A percentile compares a stretch with the other conserved stretches of the same genome.
phyloP scores from a whole-genome alignment of 2,888 invertebrate species.

The Galeopsomyia nigrocyanea region DNA sequence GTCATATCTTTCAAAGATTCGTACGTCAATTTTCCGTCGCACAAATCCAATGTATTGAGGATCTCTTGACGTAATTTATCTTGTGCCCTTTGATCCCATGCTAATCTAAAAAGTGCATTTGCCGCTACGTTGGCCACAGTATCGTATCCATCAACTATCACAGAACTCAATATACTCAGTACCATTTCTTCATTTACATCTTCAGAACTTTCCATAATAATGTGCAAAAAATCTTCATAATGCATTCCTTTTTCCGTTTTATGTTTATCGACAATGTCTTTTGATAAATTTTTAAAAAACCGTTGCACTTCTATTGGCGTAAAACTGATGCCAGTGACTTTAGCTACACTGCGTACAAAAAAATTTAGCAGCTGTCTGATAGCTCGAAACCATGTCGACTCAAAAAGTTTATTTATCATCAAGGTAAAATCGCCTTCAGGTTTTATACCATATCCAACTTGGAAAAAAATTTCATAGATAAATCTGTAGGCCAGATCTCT shows the following conservation, averaged over 20 bases:
- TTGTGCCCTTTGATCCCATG: conserved; percentile 68
- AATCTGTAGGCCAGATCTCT: conserved; percentile 53
- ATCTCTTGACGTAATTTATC: conserved; percentile 69
- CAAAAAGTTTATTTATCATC: conserved; percentile 48
- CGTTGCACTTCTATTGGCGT: conserved; percentile 49
- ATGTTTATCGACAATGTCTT: conserved; percentile 47
- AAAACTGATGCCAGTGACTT: conserved; percentile 43
- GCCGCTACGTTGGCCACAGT: conserved; percentile 70
- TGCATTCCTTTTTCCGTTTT: conserved; percentile 55
- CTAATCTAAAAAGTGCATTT: conserved; percentile 69
- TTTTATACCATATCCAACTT: conserved; percentile 55
- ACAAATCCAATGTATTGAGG: conserved; percentile 56
- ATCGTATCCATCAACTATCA: conserved; percentile 72
- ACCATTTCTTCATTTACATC: background rate
- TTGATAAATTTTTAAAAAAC: conserved; percentile 51
- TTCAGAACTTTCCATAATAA: conserved; percentile 60
- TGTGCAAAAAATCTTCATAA: conserved; percentile 67
- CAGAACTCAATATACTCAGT: conserved; percentile 66
- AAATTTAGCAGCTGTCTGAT: conserved; percentile 43
- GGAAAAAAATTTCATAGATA: conserved; percentile 57
- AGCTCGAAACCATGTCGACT: conserved; percentile 46
- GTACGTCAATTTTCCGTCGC: conserved; percentile 66
- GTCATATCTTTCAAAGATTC: conserved; percentile 70
- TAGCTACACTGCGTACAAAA: conserved; percentile 47
- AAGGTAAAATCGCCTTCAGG: conserved; percentile 48